Conservation (phyloP, 2,888 invertebrate genomes). For the Andrena camellia region DNA sequence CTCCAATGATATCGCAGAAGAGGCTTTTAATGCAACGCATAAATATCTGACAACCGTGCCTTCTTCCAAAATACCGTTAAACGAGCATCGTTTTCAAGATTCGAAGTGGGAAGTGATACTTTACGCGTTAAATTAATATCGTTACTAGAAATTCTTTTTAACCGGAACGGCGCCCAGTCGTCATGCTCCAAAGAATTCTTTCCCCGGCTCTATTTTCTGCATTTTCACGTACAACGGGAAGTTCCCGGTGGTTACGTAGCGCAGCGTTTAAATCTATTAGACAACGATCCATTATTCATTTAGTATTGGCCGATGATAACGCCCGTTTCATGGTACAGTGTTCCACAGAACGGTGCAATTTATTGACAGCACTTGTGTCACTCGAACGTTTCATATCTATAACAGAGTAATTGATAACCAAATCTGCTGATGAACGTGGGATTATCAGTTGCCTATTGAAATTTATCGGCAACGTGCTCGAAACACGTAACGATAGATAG, state of each 20-base stretch:
- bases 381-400: conserved; percentile 11
- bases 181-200: no score
- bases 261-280: background rate
- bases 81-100: background rate
- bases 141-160: background rate
- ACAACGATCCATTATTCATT: conserved; percentile 18
- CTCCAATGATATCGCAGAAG: no score
- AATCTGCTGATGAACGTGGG: background rate
- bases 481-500: background rate
- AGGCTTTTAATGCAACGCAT: background rate
- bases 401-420: conserved; percentile 23
- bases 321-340: conserved; percentile 11
- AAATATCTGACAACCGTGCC: background rate
- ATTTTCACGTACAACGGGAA: background rate
- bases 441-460: conserved; percentile 18
- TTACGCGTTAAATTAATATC: background rate
- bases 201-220: no score
- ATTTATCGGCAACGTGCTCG: conserved; percentile 5
- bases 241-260: background rate
- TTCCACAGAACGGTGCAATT: conserved; percentile 9
- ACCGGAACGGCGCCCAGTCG: no score
- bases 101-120: background rate
- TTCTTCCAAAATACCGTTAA: background rate
- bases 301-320: conserved; percentile 8
- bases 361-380: background rate